Percentiles rank a stretch among this genome's conserved stretches.
These are phyloP conservation scores for Gonioctena quinquepunctata DNA, from an alignment of 1,140 invertebrate genomes.

Conservation along the genomic window DNA sequence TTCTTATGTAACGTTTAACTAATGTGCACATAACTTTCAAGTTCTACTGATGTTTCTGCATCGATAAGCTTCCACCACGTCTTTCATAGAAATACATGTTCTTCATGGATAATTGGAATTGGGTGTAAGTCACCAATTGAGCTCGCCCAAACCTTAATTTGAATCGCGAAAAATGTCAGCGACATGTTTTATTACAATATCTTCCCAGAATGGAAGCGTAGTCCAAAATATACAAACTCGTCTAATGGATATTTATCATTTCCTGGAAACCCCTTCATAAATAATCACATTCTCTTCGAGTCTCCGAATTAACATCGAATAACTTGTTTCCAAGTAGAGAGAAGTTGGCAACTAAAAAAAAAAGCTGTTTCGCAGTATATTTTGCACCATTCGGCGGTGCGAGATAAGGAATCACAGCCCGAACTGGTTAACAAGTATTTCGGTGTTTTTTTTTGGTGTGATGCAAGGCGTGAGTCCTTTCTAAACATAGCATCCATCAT, in stretches of 20 bases:
- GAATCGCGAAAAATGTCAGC: too few relatives aligned
- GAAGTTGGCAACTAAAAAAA: background rate
- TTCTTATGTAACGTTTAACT: too few relatives aligned
- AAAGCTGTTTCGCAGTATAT: background rate
- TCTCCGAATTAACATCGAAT: background rate
- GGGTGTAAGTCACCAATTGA: too few relatives aligned
- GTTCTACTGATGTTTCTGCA: too few relatives aligned
- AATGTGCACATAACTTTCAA: too few relatives aligned
- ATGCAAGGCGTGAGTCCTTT: conserved; percentile 13
- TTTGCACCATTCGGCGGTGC: conserved; percentile 1
- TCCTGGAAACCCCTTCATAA: background rate
- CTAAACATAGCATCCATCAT: conserved; percentile 13
- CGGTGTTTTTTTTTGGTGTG: conserved; percentile 7
- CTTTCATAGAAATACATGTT: too few relatives aligned
- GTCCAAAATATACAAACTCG: too few relatives aligned
- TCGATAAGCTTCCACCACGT: too few relatives aligned
- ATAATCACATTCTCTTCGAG: background rate
- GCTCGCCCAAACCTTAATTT: too few relatives aligned
- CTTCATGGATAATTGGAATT: too few relatives aligned
- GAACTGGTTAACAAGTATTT: conserved; percentile 14
- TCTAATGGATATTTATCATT: background rate
- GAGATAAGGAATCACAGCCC: background rate
- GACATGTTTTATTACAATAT: too few relatives aligned
- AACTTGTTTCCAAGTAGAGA: background rate
- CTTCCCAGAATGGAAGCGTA: too few relatives aligned